A percentile compares a stretch with the other conserved stretches of the same genome.
phyloP scores from a whole-genome alignment of 2,113 vertebrate genomes.

The Etheostoma cragini region DNA sequence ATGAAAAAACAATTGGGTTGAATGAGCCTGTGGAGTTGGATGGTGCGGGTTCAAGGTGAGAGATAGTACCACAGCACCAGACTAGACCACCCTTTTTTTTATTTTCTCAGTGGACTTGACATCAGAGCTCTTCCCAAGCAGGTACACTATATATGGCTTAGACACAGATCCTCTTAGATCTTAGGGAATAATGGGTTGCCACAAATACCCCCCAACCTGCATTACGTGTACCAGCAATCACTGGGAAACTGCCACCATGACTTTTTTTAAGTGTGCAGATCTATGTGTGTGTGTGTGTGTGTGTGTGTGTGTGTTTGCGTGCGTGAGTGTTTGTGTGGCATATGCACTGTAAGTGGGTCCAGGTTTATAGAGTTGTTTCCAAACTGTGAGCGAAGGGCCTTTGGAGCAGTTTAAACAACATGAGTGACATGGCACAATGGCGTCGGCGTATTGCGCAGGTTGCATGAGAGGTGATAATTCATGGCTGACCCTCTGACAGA shows the following conservation, averaged over 20 bases:
- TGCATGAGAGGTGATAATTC: slow-evolving; percentile 73
- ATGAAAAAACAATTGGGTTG: slow-evolving; percentile 56
- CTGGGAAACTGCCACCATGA: slow-evolving; percentile 40
- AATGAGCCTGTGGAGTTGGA: slow-evolving; percentile 25
- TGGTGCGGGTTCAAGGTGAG: slow-evolving; percentile 60
- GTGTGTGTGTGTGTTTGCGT: background rate
- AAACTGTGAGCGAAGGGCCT: slow-evolving; percentile 23
- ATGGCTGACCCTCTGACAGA: slow-evolving; percentile 63
- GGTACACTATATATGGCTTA: slow-evolving; percentile 60
- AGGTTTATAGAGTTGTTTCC: slow-evolving; percentile 28
- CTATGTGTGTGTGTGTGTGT: background rate
- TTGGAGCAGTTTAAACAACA: slow-evolving; percentile 26
- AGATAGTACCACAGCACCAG: slow-evolving; percentile 40
- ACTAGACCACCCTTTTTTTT: slow-evolving; percentile 52
- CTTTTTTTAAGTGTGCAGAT: slow-evolving; percentile 1
- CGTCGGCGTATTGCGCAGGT: slow-evolving; percentile 12
- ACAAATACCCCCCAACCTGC: slow-evolving; percentile 65
- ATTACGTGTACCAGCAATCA: slow-evolving; percentile 41
- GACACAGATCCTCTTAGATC: slow-evolving; percentile 73
- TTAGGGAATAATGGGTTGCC: slow-evolving; percentile 67
- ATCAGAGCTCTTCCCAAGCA: slow-evolving; percentile 45
- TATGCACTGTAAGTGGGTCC: background rate
- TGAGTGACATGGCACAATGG: slow-evolving; percentile 33
- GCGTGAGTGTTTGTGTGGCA: background rate
- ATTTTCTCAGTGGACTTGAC: slow-evolving; percentile 53